Evolutionary conservation across 2,797 vertebrate genomes (phyloP).

Genomic region (Mus caroli): DNA sequence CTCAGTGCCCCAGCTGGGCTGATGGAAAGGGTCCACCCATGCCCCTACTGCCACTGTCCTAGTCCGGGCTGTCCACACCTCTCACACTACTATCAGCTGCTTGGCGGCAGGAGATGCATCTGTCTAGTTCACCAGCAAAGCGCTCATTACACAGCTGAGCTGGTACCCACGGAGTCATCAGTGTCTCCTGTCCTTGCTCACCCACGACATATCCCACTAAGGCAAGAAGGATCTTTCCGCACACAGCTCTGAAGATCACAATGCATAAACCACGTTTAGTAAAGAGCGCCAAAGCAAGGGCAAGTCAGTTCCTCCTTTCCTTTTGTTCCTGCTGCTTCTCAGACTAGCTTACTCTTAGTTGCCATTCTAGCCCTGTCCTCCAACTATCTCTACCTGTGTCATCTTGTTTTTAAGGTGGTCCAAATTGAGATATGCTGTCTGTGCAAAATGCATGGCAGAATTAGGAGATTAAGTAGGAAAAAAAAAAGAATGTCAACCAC

Average conservation of each 20-base stretch:
- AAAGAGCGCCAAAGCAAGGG: not conserved
- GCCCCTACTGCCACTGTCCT: not conserved
- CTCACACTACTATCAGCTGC: constrained; percentile 9
- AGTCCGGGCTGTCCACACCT: not conserved
- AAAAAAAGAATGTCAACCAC: not conserved
- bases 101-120: not conserved
- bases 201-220: not conserved
- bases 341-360: not conserved
- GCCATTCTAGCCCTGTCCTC: not conserved
- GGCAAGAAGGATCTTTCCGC: not conserved
- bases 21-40: not conserved
- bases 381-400: not conserved
- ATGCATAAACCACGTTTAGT: not conserved
- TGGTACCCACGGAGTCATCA: not conserved
- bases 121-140: not conserved
- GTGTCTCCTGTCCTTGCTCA: not conserved
- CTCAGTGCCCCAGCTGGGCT: not conserved
- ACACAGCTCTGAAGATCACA: not conserved
- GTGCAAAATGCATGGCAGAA: constrained; percentile 11
- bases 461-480: constrained; percentile 34
- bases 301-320: not conserved
- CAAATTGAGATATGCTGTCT: not conserved
- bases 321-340: not conserved
- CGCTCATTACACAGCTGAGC: not conserved
- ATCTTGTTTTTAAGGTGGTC: not conserved